Base-by-base conservation (phyloP, 1,140 invertebrate genomes). In the Carcinoscorpius rotundicauda region DNA sequence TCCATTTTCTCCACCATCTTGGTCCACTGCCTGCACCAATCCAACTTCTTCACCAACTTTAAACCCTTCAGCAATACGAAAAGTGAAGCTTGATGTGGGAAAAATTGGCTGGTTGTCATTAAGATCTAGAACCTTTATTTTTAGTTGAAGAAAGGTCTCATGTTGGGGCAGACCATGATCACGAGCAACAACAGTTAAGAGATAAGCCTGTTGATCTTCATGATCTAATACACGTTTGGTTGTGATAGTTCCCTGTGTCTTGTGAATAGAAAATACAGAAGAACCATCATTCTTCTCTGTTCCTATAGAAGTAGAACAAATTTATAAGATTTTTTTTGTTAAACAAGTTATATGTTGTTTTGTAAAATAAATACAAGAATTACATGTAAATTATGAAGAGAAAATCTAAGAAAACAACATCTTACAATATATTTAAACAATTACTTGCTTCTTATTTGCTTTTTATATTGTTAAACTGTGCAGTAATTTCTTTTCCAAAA, bases 41-140 rank as follows among this genome's bases (percentile, higher is more conserved):
- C 67, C 68, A 51, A 71, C 65, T 64, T 68, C 58, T 48, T 66
- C 60, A 50, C 68, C 71, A 57, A 92, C 87, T 5, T 91, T 90
- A 66, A 88, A 80, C 78, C 90, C 90, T 79, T 93, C 90, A 63
- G 82, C 82, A 49, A 93, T 84, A 86, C 89, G 86, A 78, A 93
- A 93, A 61, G 85, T 84, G 68, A 94, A 81, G 77, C 89, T 93
- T 63, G 89, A 92, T 72, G 88, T 91, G 6, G 91, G 86, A 77
- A 93, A 93, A 6, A 68, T 60, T 0, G 91, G 91, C 70, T 88
- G 88, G 75, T 93, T 93, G 76, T 95, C 91, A 75, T 95, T 95
- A 51, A 91, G 83, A 78, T 94, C 91, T 56, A 86, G 75, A 60
- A 94, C 84, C 1, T 85, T 86, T 9, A 95, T 84, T 73, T 89